Base-by-base conservation (phyloP, 2,797 vertebrate species). In the Takifugu rubripes region DNA sequence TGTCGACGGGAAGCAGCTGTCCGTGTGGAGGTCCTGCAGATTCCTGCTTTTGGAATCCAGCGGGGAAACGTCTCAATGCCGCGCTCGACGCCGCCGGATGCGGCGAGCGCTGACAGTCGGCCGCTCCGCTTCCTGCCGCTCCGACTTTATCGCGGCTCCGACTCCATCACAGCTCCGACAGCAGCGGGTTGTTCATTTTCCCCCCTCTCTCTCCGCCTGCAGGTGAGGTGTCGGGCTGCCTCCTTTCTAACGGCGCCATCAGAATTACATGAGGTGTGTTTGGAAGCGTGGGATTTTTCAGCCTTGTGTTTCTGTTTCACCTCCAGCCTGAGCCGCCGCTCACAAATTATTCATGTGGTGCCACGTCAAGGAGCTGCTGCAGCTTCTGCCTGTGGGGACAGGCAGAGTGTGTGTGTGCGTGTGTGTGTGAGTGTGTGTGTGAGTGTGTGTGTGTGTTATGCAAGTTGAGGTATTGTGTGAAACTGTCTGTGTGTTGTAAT, bases 271-370 rank as follows among this genome's bases (percentile, higher is more conserved):
- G 65, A 72, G 79, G 66, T 77, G 72, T 62, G 65, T 84, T 85
- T 64, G 63, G 71, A 77, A 75, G 60, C 59, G 52, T 79, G 74
- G 79, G 73, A 79, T 77, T 78, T 81, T 67, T 74, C 72, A 80
- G 65, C 62, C 31, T 68, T 54, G 65, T 61, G 58, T 79, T 78
- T 74, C 68, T 63, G 48, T 72, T 75, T 77, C 77, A 74, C 81
- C 79, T 75, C 69, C 75, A 56, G 72, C 75, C 54, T 68, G 66
- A 74, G 74, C 71, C 52, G 21, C 50, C 16, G 60, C 67, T 70
- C 66, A 78, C 77, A 80, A 83, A 89, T 87, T 85, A 89, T 88
- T 87, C 74, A 89, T 87, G 77, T 26, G 71, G 82, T 79, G 83
- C 84, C 84, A 85, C 75, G 72, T 83, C 81, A 81, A 79, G 62